phyloP scores from a whole-genome alignment of 2,888 invertebrate species.

The Apodemia arnacis region DNA sequence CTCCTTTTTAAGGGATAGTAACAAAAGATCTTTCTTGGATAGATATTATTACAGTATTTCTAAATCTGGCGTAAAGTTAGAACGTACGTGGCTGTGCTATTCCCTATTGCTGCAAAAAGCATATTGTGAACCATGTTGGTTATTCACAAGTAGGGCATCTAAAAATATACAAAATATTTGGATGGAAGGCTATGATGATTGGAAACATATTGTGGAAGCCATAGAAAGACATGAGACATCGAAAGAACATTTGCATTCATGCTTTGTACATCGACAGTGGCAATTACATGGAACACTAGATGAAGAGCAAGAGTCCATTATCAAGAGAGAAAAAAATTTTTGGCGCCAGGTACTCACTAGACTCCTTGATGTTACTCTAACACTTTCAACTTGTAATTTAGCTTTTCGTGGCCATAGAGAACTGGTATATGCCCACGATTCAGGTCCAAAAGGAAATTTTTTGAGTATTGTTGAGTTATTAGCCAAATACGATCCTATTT shows the following conservation, averaged over 20 bases:
- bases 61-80: conserved; percentile 33
- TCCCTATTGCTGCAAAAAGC: not conserved
- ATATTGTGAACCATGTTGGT: not conserved
- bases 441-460: conserved; percentile 66
- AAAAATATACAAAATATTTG: conserved; percentile 20
- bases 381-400: conserved; percentile 58
- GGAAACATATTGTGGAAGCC: conserved; percentile 65
- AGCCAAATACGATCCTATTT: not conserved
- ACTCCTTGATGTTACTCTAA: conserved; percentile 63
- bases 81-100: conserved; percentile 6
- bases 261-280: conserved; percentile 57
- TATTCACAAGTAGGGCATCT: conserved; percentile 57
- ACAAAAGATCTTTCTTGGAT: not conserved
- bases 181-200: conserved; percentile 35
- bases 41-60: conserved; percentile 32
- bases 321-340: conserved; percentile 37
- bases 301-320: conserved; percentile 41
- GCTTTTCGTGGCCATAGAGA: conserved; percentile 71
- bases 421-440: conserved; percentile 50
- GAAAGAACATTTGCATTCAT: conserved; percentile 51
- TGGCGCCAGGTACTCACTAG: conserved; percentile 54
- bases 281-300: conserved; percentile 42
- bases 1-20: no score
- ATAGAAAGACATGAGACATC: conserved; percentile 76
- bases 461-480: conserved; percentile 56